A percentile compares a stretch with the other conserved stretches of the same genome.
Evolutionary conservation across 2,113 vertebrate genomes (phyloP).

Genomic region (Porphyrio hochstetteri): DNA sequence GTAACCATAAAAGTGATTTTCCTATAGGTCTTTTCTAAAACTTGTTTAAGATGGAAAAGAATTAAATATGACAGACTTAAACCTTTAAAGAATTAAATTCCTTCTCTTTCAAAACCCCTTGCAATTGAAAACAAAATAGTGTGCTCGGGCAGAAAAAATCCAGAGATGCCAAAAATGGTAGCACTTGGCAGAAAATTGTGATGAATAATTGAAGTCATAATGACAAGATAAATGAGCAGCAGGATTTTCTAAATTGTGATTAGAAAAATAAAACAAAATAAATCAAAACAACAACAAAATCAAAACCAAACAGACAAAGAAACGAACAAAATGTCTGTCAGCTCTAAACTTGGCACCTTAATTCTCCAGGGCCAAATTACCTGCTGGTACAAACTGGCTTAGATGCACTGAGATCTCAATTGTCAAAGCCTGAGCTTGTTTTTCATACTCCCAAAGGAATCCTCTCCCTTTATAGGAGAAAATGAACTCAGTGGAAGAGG

Average conservation of each 20-base stretch:
- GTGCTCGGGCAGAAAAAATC: not conserved
- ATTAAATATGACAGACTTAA: not conserved
- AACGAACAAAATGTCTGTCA: not conserved
- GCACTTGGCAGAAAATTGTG: not conserved
- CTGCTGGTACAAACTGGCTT: not conserved
- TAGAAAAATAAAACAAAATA: not conserved
- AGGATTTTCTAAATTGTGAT: not conserved
- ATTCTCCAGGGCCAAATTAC: not conserved
- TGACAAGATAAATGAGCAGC: not conserved
- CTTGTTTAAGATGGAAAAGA: not conserved
- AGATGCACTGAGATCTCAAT: not conserved
- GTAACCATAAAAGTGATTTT: conserved; percentile 23
- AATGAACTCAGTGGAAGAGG: not conserved
- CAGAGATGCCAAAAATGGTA: not conserved
- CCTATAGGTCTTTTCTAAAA: not conserved
- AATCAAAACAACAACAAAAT: too few relatives aligned
- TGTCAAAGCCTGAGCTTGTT: not conserved
- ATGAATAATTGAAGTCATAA: not conserved
- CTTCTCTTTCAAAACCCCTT: not conserved
- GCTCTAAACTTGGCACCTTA: not conserved
- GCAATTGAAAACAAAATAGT: not conserved
- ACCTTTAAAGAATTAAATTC: not conserved
- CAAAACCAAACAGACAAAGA: not conserved
- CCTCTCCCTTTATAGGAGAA: not conserved
- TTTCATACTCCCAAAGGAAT: not conserved